Base-by-base conservation (phyloP, 2,113 vertebrate genomes). In the Neolamprologus ventralis region DNA sequence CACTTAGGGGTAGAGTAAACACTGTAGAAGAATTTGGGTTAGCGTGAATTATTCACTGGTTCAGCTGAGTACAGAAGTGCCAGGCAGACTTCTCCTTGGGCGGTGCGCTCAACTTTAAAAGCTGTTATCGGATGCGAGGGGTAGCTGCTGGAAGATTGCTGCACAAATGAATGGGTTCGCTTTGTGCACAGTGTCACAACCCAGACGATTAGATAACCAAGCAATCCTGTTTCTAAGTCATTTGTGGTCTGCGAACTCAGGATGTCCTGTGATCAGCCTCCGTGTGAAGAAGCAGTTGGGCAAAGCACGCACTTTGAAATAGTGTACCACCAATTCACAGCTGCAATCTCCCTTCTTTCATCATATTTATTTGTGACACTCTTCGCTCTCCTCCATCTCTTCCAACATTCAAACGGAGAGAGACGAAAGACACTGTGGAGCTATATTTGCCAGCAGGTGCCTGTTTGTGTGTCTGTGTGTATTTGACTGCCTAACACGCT, bases 21-120 rank as follows among this genome's bases (percentile, higher is more conserved):
- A 88, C 55, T 86, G 91, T 91, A 45, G 80, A 88, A 93, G 88
- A 94, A 95, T 95, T 94, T 94, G 91, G 94, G 94, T 95, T 95
- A 93, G 54, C 79, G 84, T 95, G 91, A 96, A 96, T 96, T 94
- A 96, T 96, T 96, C 93, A 95, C 87, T 42, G 80, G 71, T 42
- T 75, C 23, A 87, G 91, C 80, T 8, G 87, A 81, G 85, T 26
- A 58, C 79, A 60, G 87, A 78, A 31, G 55, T 16, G 23, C n/a
- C 7, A 12, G 42, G 71, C 84, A 10, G 42, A 55, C 75, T 80
- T 85, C 83, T 92, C 89, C 80, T 89, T 82, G 21, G 71, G 84
- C 79, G 6, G 75, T 35, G 40, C 65, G 45, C 88, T 87, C 82
- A 28, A 75, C 53, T 87, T 91, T 86, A 88, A 87, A 87, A 86